Evolutionary conservation across 1,140 invertebrate species (phyloP), one percentile per base, ranked within the genome.

Genomic region (Papilio dardanus): DNA sequence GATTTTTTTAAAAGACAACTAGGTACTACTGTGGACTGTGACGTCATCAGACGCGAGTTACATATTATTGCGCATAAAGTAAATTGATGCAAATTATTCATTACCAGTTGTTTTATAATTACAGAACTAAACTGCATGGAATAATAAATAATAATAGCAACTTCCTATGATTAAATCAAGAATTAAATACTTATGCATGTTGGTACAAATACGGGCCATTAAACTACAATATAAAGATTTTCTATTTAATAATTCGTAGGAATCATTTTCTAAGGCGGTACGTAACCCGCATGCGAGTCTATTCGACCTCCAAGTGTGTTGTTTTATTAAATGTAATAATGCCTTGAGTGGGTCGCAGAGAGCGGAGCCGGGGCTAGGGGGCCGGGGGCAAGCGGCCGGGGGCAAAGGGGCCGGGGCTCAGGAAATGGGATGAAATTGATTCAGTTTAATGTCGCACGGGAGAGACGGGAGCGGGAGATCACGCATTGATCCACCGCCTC

Each of bases 401-500:
- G n/a, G n/a, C n/a, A n/a, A 37, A 37, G 35, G 87, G 84, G 81
- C 83, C 81, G 75, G 79, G 75, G 81, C 86, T 86, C 88, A 92
- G 91, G 91, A 92, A 89, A 89, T 91, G 88, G 83, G 83, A 86
- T 86, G 86, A 89, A 90, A 91, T 92, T 92, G 89, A 90, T 83
- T 85, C 86, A 81, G 77, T 88, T 92, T 88, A 84, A 81, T 78
- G 85, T 76, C 79, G 79, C 79, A 74, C 85, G 76, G 78, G 76
- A 67, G 82, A 83, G 75, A 79, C 78, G 78, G 79, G 77, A 76
- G 12, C 67, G 71, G 30, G 35, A n/a, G 67, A 69, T 69, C 67
- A 40, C 21, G 19, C 31, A 14, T 35, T 69, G 19, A 69, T 37
- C 33, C 24, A 37, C 67, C 19, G 67, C 67, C 67, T 40, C 71